A percentile compares a stretch with the other conserved stretches of the same genome.
phyloP scores from a whole-genome alignment of 1,140 invertebrate species.

The Acromyrmex heyeri region DNA sequence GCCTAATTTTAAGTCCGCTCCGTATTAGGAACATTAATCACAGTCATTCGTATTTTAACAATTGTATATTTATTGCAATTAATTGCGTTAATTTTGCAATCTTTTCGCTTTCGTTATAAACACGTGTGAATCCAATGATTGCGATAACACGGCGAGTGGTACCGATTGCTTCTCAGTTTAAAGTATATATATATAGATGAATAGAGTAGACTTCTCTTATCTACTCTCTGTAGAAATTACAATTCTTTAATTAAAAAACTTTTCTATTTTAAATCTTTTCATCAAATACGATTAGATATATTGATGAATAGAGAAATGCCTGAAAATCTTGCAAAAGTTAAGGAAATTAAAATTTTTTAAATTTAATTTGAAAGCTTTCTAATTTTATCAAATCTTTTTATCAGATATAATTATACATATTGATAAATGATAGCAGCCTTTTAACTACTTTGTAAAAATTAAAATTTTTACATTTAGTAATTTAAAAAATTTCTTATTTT shows the following conservation, averaged over 20 bases:
- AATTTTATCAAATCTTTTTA: neutral
- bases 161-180: neutral
- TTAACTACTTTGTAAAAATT: no score
- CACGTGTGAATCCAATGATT: neutral
- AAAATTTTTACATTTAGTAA: no score
- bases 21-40: neutral
- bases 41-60: neutral
- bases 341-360: no score
- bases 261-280: no score
- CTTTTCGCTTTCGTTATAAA: slow-evolving; percentile 19
- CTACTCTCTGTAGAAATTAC: no score
- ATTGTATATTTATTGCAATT: no score
- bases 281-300: no score
- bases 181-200: neutral
- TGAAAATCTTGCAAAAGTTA: no score
- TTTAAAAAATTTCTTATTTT: no score
- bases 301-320: no score
- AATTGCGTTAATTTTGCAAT: neutral
- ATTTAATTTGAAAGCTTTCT: neutral
- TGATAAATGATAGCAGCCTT: no score
- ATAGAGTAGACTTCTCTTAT: neutral
- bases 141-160: neutral
- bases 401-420: neutral
- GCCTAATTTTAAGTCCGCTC: neutral
- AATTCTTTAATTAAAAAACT: no score